Conservation (phyloP, 2,113 vertebrate species). For the Neogobius melanostomus region DNA sequence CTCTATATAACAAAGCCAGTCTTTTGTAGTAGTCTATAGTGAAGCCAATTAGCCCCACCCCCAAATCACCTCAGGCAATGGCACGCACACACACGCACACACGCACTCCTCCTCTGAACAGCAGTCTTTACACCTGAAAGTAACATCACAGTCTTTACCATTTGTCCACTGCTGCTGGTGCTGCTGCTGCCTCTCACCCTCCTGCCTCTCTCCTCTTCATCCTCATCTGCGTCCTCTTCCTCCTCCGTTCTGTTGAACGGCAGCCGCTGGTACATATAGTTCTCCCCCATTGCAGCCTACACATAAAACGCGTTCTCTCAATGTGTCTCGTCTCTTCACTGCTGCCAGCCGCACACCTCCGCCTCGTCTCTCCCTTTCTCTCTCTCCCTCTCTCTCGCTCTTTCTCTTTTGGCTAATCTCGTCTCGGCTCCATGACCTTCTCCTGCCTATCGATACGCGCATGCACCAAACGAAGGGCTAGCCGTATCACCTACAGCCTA, state of each 20-base stretch:
- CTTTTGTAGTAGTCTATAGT: background rate
- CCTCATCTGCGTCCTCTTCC: conserved; percentile 44
- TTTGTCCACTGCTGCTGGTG: conserved; percentile 29
- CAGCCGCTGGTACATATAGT: conserved; percentile 71
- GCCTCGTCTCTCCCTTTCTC: background rate
- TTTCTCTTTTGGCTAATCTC: conserved; percentile 37
- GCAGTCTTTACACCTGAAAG: conserved; percentile 2
- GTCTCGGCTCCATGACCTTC: conserved; percentile 58
- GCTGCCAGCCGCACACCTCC: background rate
- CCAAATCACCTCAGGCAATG: background rate
- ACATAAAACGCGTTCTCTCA: conserved; percentile 27
- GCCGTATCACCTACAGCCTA: conserved; percentile 44
- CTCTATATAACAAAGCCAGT: background rate
- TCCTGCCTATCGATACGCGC: conserved; percentile 29
- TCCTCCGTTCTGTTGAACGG: conserved; percentile 65
- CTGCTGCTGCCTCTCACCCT: conserved; percentile 38
- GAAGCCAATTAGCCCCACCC: background rate
- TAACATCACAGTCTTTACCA: conserved; percentile 57
- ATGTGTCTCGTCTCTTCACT: conserved; percentile 16
- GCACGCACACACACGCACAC: background rate
- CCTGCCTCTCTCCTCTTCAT: conserved; percentile 53
- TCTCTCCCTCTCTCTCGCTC: background rate
- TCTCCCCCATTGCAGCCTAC: conserved; percentile 62
- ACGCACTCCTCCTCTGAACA: conserved; percentile 8
- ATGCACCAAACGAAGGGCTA: conserved; percentile 24